Evolutionary conservation across 2,113 vertebrate genomes (phyloP).

Genomic region (Boulengeromyrus knoepffleri): DNA sequence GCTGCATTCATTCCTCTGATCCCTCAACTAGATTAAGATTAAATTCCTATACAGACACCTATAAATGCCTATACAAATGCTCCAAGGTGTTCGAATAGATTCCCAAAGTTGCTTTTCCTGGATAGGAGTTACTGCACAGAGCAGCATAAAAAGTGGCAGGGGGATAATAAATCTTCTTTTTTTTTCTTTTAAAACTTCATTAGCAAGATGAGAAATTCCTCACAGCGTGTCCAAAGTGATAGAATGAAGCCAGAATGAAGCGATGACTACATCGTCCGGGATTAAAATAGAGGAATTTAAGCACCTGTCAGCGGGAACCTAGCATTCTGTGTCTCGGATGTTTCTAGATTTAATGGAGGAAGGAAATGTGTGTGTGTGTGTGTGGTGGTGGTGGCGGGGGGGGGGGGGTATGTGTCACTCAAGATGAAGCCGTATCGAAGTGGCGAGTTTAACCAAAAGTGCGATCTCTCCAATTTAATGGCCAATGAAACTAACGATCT

Average conservation of each 20-base stretch:
- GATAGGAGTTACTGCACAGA: neutral
- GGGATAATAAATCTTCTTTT: neutral
- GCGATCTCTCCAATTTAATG: neutral
- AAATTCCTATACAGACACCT: neutral
- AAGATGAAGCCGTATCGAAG: neutral
- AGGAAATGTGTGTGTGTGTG: neutral
- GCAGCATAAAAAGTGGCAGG: neutral
- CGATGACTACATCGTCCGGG: neutral
- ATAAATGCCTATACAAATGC: neutral
- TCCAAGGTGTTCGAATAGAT: neutral
- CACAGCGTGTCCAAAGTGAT: neutral
- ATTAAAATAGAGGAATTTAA: constrained; percentile 16
- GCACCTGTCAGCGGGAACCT: neutral
- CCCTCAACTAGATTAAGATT: constrained; percentile 5
- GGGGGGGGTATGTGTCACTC: neutral
- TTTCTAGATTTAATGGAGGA: neutral
- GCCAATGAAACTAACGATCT: neutral
- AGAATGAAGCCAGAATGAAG: constrained; percentile 8
- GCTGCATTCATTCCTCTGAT: neutral
- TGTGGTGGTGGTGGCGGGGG: neutral
- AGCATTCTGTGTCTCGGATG: neutral
- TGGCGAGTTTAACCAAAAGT: neutral
- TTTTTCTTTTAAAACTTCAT: constrained; percentile 1
- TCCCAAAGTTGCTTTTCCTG: neutral
- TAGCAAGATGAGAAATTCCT: constrained; percentile 6